Evolutionary conservation across 2,113 vertebrate species (phyloP), one percentile per base, ranked within the genome.

Genomic region (Gnathonemus echidnorhynchus): DNA sequence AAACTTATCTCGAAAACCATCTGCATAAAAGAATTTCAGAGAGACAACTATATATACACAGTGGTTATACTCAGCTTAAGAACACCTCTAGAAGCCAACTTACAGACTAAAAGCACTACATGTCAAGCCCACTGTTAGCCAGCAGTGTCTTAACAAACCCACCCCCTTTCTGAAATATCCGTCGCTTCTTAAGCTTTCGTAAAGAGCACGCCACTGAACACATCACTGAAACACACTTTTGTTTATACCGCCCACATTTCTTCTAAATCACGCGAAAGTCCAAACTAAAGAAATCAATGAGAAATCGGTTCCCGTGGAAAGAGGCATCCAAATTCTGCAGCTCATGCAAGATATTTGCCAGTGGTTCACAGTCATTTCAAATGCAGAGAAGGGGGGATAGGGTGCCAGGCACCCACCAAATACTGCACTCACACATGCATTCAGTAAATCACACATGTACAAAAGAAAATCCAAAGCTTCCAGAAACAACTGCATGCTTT

Each of bases 371-470:
- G 8, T 31, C 86, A 88, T 9, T 77, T 24, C n/a, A 77, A 56
- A 19, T 5, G 58, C 52, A 66, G 50, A 35, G n/a, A 10, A 39
- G 53, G 27, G 45, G 15, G 48, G 48, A 74, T 19, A n/a, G 3
- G 19, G 39, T 42, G 13, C 53, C 87, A 17, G 56, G 46, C 56
- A 46, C 17, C 53, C 87, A 66, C 21, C 31, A 88, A 46, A 39
- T 66, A 77, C 87, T 88, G 39, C 92, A 93, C 90, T 90, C 58
- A 70, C 80, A 91, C 90, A 86, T 91, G 58, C 86, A 89, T 89
- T 19, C 90, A 77, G 87, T 83, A 74, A 89, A 90, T 24, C 90
- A 80, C 49, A 85, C 86, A 91, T 17, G 21, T 27, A 90, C 27
- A n/a, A 31, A 83, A 52, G 53, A 88, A 92, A 90, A 90, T 90